A percentile compares a stretch with the other conserved stretches of the same genome.
These are phyloP conservation scores for Staurois parvus DNA, from an alignment of 2,797 vertebrate genomes.

Conservation along the genomic window DNA sequence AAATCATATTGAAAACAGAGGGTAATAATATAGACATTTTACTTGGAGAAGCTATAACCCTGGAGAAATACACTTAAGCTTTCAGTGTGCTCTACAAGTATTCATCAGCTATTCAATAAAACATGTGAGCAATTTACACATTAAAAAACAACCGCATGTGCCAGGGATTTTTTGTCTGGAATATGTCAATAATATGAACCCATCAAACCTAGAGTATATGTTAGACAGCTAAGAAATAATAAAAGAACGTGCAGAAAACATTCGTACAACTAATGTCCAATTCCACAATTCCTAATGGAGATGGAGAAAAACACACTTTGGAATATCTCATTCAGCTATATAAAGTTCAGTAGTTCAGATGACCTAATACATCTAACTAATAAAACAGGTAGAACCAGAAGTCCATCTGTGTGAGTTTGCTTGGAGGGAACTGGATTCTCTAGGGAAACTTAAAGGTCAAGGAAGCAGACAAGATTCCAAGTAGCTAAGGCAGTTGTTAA, in stretches of 20 bases:
- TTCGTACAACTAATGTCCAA: neutral
- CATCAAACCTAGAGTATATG: too few species aligned
- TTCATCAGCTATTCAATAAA: too few species aligned
- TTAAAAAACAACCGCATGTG: too few species aligned
- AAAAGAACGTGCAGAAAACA: neutral
- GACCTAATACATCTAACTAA: slow-evolving; percentile 53
- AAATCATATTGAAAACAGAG: too few species aligned
- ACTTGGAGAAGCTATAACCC: too few species aligned
- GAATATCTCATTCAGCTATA: slow-evolving; percentile 23
- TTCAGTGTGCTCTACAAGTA: too few species aligned
- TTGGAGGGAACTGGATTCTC: slow-evolving; percentile 43
- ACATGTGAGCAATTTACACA: too few species aligned
- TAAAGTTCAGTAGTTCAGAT: slow-evolving; percentile 58
- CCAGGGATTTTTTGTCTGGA: too few species aligned
- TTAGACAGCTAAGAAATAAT: too few species aligned
- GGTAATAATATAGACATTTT: too few species aligned
- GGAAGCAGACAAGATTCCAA: slow-evolving; percentile 49
- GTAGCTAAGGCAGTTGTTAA: slow-evolving; percentile 35
- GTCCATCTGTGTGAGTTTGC: slow-evolving; percentile 12
- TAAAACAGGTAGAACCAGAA: slow-evolving; percentile 54
- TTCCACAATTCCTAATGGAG: neutral
- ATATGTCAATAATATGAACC: too few species aligned
- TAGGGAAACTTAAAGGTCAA: slow-evolving; percentile 56
- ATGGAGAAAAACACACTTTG: neutral
- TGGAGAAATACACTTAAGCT: too few species aligned